A percentile compares a stretch with the other conserved stretches of the same genome.
phyloP scores from a whole-genome alignment of 1,140 invertebrate genomes.

The Drosophila pseudoananassae region DNA sequence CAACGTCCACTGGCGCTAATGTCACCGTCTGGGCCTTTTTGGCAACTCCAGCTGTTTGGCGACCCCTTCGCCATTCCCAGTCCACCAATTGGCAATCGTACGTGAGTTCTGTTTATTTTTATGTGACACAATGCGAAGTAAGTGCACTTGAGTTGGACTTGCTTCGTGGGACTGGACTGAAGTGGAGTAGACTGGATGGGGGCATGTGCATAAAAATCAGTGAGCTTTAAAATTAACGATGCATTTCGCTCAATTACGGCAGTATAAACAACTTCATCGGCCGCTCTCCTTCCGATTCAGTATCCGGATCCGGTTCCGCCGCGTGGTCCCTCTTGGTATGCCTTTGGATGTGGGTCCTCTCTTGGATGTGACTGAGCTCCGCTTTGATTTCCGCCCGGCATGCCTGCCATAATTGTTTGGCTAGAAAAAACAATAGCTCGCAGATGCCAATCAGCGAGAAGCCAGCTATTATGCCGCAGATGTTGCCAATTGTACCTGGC shows the following conservation, averaged over 20 bases:
- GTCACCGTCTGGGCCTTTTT: constrained; percentile 71
- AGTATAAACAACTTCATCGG: constrained; percentile 57
- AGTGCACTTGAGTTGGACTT: constrained; percentile 72
- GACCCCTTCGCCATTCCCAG: constrained; percentile 5
- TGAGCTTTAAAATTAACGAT: constrained; percentile 79
- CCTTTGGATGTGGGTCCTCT: neutral
- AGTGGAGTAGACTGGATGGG: constrained; percentile 38
- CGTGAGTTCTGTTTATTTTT: constrained; percentile 71
- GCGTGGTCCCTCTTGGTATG: constrained; percentile 33
- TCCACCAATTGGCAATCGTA: constrained; percentile 25
- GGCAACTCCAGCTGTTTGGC: constrained; percentile 17
- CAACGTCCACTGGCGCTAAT: constrained; percentile 53
- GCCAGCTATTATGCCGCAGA: constrained; percentile 80
- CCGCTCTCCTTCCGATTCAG: constrained; percentile 13
- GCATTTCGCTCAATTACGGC: constrained; percentile 61
- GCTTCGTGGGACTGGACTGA: neutral
- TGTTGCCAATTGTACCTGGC: constrained; percentile 80
- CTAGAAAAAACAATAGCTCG: constrained; percentile 79
- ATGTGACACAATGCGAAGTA: constrained; percentile 80
- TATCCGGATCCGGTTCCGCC: constrained; percentile 36
- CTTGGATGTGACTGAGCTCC: constrained; percentile 39
- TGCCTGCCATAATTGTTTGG: constrained; percentile 77
- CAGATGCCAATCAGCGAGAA: constrained; percentile 82
- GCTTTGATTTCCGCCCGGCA: constrained; percentile 60
- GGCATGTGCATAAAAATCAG: constrained; percentile 75